Evolutionary conservation across 2,888 invertebrate species (phyloP).

Genomic region (Rhogogaster chlorosoma): DNA sequence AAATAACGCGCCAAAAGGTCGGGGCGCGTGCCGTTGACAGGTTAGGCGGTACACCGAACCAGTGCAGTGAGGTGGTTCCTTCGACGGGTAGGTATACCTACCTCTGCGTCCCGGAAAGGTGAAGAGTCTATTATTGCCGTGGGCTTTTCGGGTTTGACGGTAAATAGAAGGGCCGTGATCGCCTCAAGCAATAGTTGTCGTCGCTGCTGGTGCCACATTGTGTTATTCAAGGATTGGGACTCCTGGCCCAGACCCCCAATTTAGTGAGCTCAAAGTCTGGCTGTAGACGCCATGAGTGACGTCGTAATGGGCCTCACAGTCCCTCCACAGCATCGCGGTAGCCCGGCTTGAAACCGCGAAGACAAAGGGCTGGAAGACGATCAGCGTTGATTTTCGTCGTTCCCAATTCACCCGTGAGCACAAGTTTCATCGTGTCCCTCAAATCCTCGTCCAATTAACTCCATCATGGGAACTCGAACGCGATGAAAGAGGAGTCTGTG

Average conservation of each 20-base stretch:
- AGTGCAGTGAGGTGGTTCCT: neutral
- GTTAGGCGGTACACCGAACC: neutral
- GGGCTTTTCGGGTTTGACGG: neutral
- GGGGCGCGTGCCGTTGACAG: conserved; percentile 42
- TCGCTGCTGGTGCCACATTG: conserved; percentile 31
- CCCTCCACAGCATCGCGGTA: neutral
- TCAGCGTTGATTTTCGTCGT: neutral
- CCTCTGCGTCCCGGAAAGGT: conserved; percentile 9
- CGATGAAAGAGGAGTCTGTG: neutral
- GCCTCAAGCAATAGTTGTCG: conserved; percentile 31
- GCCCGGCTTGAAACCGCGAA: neutral
- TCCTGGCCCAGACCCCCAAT: neutral
- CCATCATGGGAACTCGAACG: neutral
- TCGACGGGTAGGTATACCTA: neutral
- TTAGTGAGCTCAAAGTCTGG: neutral
- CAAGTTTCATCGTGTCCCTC: neutral
- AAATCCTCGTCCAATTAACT: neutral
- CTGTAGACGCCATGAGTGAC: neutral
- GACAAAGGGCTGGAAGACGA: neutral
- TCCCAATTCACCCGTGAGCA: neutral
- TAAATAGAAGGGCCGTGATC: conserved; percentile 29
- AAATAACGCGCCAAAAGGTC: conserved; percentile 14
- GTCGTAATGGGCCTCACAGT: neutral
- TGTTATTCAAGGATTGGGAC: neutral
- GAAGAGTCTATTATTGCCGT: conserved; percentile 42